Conservation (phyloP, 2,113 vertebrate species). For the Forbesichthys agassizii region DNA sequence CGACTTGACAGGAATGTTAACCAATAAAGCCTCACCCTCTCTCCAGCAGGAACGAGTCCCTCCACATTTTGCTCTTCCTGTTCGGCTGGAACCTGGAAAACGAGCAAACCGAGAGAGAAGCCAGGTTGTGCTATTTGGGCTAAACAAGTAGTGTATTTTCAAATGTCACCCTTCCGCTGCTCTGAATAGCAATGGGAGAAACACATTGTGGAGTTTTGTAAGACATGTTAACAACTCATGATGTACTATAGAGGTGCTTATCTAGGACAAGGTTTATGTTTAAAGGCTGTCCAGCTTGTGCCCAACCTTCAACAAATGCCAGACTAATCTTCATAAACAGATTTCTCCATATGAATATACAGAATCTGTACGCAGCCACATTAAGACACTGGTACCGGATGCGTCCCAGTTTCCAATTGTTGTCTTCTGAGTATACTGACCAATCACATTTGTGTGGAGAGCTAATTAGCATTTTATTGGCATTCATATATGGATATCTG, state of each 20-base stretch:
- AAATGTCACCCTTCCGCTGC: constrained; percentile 36
- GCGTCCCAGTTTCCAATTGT: too few species aligned
- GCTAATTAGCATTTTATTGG: too few species aligned
- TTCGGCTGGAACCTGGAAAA: constrained; percentile 87
- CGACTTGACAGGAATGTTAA: constrained; percentile 37
- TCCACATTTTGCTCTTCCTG: constrained; percentile 89
- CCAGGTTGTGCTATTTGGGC: constrained; percentile 27
- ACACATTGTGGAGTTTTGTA: constrained; percentile 8
- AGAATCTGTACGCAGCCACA: too few species aligned
- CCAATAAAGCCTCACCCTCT: constrained; percentile 83
- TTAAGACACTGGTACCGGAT: too few species aligned
- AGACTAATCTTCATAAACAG: too few species aligned
- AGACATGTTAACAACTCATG: constrained; percentile 8
- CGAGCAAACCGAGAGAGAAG: constrained; percentile 9
- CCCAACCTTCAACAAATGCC: too few species aligned
- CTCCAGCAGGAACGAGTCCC: constrained; percentile 95
- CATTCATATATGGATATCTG: too few species aligned
- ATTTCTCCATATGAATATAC: too few species aligned
- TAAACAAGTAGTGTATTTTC: constrained; percentile 23
- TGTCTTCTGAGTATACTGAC: too few species aligned
- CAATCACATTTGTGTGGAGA: too few species aligned
- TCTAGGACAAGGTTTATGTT: neutral
- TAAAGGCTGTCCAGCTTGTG: neutral
- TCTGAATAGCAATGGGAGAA: constrained; percentile 1
- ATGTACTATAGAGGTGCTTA: neutral